Conservation (phyloP, 1,140 invertebrate genomes). For the Meloidogyne floridensis region DNA sequence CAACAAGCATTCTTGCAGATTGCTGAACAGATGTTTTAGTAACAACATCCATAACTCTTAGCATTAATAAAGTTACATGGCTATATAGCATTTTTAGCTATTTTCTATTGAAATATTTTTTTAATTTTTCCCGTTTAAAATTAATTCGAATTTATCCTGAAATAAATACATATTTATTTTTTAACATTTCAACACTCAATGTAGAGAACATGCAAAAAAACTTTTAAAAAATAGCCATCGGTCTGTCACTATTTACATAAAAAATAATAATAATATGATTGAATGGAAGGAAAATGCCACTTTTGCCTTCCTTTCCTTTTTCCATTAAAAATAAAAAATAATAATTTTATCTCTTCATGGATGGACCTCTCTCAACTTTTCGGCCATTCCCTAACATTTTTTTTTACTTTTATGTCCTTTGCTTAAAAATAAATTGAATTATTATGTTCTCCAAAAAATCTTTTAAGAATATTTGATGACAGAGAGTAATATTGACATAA, state of each 20-base stretch:
- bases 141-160: too few relatives aligned
- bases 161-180: too few relatives aligned
- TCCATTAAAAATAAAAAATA: not conserved
- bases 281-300: not conserved
- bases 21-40: conserved; percentile 65
- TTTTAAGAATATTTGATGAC: too few relatives aligned
- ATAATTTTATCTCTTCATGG: not conserved
- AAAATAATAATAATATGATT: not conserved
- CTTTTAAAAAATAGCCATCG: not conserved
- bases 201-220: not conserved
- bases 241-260: not conserved
- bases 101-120: not conserved
- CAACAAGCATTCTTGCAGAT: conserved; percentile 63
- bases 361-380: not conserved
- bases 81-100: conserved; percentile 41
- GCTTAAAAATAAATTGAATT: not conserved
- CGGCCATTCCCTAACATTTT: not conserved
- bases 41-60: conserved; percentile 58
- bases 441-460: not conserved
- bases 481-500: too few relatives aligned
- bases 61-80: conserved; percentile 43
- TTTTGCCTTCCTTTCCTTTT: not conserved
- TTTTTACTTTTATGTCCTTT: not conserved
- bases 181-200: too few relatives aligned
- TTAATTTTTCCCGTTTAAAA: not conserved